Evolutionary conservation across 2,888 invertebrate species (phyloP).

Genomic region (Belgica antarctica): DNA sequence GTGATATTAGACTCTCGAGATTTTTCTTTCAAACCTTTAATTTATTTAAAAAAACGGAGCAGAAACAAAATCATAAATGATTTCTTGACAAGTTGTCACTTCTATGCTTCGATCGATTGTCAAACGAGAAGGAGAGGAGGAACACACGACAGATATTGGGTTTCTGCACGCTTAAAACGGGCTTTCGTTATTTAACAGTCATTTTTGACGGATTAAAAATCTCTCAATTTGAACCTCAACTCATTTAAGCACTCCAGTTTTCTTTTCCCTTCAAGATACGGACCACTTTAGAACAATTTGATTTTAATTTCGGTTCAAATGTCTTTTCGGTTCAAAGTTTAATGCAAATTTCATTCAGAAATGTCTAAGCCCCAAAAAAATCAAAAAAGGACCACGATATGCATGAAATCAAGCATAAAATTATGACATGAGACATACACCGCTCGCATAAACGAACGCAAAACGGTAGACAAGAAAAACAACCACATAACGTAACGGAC

Average conservation of each 20-base stretch:
- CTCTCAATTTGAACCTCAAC: too few relatives aligned
- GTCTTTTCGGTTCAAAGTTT: too few relatives aligned
- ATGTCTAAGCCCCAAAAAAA: too few relatives aligned
- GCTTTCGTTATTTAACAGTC: too few relatives aligned
- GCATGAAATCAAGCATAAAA: slow-evolving; percentile 39
- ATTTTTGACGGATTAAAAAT: too few relatives aligned
- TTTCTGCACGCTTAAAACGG: slow-evolving; percentile 37
- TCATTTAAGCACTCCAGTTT: too few relatives aligned
- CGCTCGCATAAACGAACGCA: too few relatives aligned
- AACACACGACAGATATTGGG: slow-evolving; percentile 37
- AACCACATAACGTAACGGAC: slow-evolving; percentile 29
- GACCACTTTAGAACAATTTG: too few relatives aligned
- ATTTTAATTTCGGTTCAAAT: too few relatives aligned
- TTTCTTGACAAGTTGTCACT: neutral
- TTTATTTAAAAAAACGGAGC: neutral
- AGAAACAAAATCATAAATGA: neutral
- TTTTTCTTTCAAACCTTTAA: slow-evolving; percentile 17
- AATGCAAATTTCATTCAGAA: too few relatives aligned
- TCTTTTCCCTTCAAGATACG: too few relatives aligned
- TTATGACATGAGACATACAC: slow-evolving; percentile 41
- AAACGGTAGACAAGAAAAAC: slow-evolving; percentile 31
- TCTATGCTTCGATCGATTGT: neutral
- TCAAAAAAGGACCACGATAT: too few relatives aligned
- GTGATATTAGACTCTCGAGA: slow-evolving; percentile 28
- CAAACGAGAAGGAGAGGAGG: neutral